phyloP scores from a whole-genome alignment of 2,113 vertebrate genomes.

The human region DNA sequence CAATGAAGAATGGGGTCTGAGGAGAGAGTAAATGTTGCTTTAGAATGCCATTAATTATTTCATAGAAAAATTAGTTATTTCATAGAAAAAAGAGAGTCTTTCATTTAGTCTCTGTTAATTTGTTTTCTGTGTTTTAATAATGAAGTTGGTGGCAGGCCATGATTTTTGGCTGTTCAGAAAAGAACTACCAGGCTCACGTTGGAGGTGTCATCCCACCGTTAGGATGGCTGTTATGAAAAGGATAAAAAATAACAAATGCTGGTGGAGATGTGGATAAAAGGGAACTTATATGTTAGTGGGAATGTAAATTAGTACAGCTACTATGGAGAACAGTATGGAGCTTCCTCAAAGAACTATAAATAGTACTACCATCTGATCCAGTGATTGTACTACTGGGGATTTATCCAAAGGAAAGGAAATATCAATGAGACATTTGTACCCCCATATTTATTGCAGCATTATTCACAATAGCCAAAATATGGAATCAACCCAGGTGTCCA shows the following conservation, averaged over 20 bases:
- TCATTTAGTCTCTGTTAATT: neutral
- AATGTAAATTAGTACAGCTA: neutral
- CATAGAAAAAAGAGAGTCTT: neutral
- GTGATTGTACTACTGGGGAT: neutral
- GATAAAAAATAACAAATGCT: neutral
- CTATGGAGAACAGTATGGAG: neutral
- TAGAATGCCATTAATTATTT: neutral
- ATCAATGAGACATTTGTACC: neutral
- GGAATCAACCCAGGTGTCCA: neutral
- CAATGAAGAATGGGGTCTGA: neutral
- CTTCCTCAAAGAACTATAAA: neutral
- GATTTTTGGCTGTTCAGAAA: neutral
- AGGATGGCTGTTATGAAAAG: neutral
- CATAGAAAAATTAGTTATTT: neutral
- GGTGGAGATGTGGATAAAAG: neutral
- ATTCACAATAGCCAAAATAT: neutral
- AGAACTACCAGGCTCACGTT: neutral
- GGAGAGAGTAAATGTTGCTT: neutral
- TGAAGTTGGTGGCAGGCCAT: neutral
- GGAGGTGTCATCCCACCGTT: neutral
- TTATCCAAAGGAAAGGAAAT: neutral
- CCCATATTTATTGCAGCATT: neutral
- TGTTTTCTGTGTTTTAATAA: conserved; percentile 11
- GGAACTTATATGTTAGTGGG: neutral
- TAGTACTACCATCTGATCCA: neutral